phyloP scores from a whole-genome alignment of 2,113 vertebrate species.

The Pyrgilauda ruficollis region DNA sequence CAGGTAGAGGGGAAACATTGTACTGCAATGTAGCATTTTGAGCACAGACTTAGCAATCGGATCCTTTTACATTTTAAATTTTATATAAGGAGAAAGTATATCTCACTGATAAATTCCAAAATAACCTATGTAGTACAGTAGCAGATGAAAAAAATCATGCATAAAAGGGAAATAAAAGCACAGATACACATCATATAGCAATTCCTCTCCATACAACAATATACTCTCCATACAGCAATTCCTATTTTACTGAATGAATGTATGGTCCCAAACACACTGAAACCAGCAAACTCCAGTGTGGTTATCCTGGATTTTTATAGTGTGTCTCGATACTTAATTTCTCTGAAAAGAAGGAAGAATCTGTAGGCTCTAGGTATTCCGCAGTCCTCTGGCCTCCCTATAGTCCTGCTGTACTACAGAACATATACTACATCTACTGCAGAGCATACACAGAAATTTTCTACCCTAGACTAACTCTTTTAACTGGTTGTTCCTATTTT shows the following conservation, averaged over 20 bases:
- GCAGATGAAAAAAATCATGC: background rate
- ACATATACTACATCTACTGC: background rate
- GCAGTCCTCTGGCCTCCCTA: background rate
- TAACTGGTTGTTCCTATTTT: background rate
- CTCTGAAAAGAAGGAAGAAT: background rate
- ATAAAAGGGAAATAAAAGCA: background rate
- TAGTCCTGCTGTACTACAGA: background rate
- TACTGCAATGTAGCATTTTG: background rate
- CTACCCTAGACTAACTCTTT: background rate
- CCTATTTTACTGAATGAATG: background rate
- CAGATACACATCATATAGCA: background rate
- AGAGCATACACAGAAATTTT: background rate
- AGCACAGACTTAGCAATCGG: background rate
- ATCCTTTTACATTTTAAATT: background rate
- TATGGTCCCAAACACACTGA: background rate
- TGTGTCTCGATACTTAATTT: accelerated
- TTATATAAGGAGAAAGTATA: background rate
- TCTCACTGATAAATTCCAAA: background rate
- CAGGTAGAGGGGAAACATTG: background rate
- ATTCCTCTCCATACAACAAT: background rate
- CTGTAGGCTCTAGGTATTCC: background rate
- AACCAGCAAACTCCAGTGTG: background rate
- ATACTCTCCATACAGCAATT: background rate
- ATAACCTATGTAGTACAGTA: background rate
- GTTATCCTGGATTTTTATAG: background rate